Base-by-base conservation (phyloP, 2,113 vertebrate genomes). In the Mugil cephalus region DNA sequence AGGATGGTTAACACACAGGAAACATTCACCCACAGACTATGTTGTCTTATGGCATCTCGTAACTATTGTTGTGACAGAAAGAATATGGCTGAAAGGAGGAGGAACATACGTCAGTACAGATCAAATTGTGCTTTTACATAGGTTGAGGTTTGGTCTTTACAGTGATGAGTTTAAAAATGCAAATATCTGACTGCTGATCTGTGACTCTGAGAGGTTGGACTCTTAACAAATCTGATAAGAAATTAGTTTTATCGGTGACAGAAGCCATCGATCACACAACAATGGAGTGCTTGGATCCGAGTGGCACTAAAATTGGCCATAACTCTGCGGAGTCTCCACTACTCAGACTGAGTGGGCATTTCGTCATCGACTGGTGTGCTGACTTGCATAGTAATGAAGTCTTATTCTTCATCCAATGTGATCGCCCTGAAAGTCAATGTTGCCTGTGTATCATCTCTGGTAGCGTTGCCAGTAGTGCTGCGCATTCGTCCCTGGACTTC, bases 371-470 rank as follows among this genome's bases (percentile, higher is more conserved):
- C 68, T 47, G 60, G 2, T 0, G 8, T 24, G 56, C 77, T 58
- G 69, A 52, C 79, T 87, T 51, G 80, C 82, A 88, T 89, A 74
- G 9, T 53, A 80, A 89, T 83, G 75, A 86, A 48, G 58, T 18
- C 64, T 80, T 13, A 2, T 39, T 58, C 30, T 75, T 71, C 18
- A 72, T 74, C 72, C 65, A 8, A 11, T 11, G 21, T 51, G 84
- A 78, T 72, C 75, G 60, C 55, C 52, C 81, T 84, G 61, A 82
- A 55, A 61, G 64, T 39, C 77, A 71, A 18, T 42, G 40, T 42
- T 79, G 65, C 68, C 66, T 58, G 50, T 35, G 54, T 14, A 40
- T 77, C 36, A 67, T 73, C 10, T 71, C 42, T 14, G 54, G 71
- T 47, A 58, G 69, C 65, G 43, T 43, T 56, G 40, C 18, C 43